These are phyloP conservation scores for Drosophila suzukii DNA, from an alignment of 1,140 invertebrate genomes.

Conservation along the genomic window DNA sequence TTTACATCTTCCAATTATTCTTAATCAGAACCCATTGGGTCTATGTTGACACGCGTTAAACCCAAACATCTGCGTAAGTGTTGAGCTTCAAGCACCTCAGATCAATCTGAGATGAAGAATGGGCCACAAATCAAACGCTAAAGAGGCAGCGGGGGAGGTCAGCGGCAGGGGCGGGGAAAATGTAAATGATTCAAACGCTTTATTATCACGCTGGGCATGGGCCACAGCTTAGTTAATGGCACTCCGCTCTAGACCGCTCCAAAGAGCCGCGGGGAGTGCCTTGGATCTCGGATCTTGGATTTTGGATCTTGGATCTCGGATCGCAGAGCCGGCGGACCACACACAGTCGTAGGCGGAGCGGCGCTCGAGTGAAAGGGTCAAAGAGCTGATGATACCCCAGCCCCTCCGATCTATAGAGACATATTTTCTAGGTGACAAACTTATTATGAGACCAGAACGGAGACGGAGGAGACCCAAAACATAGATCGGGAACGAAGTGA, in stretches of 20 bases:
- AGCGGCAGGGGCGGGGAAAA: slow-evolving; percentile 22
- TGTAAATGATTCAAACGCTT: slow-evolving; percentile 74
- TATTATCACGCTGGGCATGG: slow-evolving; percentile 67
- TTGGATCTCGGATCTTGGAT: slow-evolving; percentile 8
- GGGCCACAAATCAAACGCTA: slow-evolving; percentile 46
- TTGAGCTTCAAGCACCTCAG: slow-evolving; percentile 34
- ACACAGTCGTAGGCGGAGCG: slow-evolving; percentile 55
- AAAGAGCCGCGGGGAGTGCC: slow-evolving; percentile 61
- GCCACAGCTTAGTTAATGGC: slow-evolving; percentile 68
- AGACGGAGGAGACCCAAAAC: not conserved
- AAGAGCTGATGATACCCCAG: slow-evolving; percentile 17
- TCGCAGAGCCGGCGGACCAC: slow-evolving; percentile 46
- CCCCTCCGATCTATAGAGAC: slow-evolving; percentile 49
- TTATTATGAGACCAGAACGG: slow-evolving; percentile 61
- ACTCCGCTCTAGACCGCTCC: slow-evolving; percentile 38
- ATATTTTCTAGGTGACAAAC: slow-evolving; percentile 83
- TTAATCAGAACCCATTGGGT: slow-evolving; percentile 19
- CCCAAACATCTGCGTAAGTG: slow-evolving; percentile 28
- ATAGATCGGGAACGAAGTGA: slow-evolving; percentile 61
- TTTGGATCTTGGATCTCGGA: slow-evolving; percentile 7
- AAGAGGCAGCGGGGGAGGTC: slow-evolving; percentile 16
- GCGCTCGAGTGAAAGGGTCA: slow-evolving; percentile 75
- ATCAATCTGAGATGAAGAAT: slow-evolving; percentile 29
- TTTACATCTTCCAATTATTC: slow-evolving; percentile 7
- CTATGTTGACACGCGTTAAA: slow-evolving; percentile 24